Evolutionary conservation across 1,140 invertebrate genomes (phyloP), one percentile per base, ranked within the genome.

Genomic region (Ceratina japonica): DNA sequence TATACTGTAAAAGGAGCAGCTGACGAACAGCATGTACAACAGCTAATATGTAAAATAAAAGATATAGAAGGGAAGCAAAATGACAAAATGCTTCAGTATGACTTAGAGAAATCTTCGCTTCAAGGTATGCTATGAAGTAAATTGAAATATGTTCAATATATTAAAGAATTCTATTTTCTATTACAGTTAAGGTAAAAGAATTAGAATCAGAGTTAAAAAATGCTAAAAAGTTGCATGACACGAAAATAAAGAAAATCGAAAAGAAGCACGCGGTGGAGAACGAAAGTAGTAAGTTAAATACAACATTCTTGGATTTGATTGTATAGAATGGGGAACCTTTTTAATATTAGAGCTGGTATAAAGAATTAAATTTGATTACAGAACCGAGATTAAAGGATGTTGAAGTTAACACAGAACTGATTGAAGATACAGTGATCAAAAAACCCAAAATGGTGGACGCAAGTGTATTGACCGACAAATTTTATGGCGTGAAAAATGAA

Each of bases 11-110:
- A 83, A 66, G 66, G 80, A 44, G 86, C 86, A 54, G 84, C 84
- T 15, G 83, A 89, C 78, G 69, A 89, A 24, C 79, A 85, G 22
- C 75, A 81, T 44, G 77, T 89, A 27, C 74, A 85, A 63, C 89
- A 91, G 70, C 61, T 90, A 27, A 51, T 64, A 31, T 87, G 73
- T 70, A 90, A 87, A 84, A 70, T 90, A 65, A 78, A 87, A 58
- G 75, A 82, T 8, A 1, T 79, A 10, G 86, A 89, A 49, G 66
- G 78, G 1, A 44, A 82, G 52, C 58, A 83, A 44, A 64, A 62
- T n/a, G 49, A 24, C 13, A 80, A 79, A 70, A 37, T 69, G 51
- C 77, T 89, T 31, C 58, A 85, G 27, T 37, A 71, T 22, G 71
- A 87, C 1, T 20, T 89, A 3, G 70, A 87, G 66, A 87, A 87